Evolutionary conservation across 2,113 vertebrate species (phyloP).

Genomic region (Tupaia chinensis): DNA sequence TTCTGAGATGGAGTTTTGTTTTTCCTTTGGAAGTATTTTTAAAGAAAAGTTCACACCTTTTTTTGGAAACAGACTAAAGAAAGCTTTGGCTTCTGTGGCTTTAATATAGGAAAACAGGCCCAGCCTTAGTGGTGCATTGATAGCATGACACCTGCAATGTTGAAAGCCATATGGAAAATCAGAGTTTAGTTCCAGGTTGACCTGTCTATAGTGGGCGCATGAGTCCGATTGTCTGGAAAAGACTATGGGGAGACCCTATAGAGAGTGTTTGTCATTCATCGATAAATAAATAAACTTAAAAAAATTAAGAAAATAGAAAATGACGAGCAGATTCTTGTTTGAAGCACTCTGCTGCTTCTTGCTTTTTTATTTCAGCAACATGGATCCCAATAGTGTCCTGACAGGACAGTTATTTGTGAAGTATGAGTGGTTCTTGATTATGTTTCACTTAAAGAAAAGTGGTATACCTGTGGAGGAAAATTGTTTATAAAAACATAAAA

Average conservation of each 20-base stretch:
- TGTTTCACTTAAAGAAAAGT: not conserved
- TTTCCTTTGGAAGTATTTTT: slow-evolving; percentile 5
- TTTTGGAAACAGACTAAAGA: not conserved
- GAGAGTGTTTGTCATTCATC: too few species aligned
- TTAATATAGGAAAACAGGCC: too few species aligned
- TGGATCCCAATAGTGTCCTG: not conserved
- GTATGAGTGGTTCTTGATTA: not conserved
- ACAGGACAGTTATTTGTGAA: not conserved
- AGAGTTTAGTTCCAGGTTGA: too few species aligned
- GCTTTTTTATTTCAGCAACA: not conserved
- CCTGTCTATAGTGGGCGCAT: too few species aligned
- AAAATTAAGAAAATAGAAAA: not conserved
- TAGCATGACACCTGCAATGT: too few species aligned
- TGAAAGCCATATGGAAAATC: too few species aligned
- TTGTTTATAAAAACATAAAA: slow-evolving; percentile 37
- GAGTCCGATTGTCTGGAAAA: too few species aligned
- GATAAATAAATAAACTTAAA: too few species aligned
- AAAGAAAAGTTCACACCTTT: not conserved
- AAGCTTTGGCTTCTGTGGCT: not conserved
- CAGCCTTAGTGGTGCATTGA: too few species aligned
- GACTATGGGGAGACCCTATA: too few species aligned
- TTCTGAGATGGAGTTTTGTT: slow-evolving; percentile 10
- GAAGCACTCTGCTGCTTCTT: not conserved
- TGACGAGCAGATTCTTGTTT: not conserved
- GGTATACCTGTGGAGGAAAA: not conserved